Evolutionary conservation across 35 echinoderm and acorn worm species (phyloP).

Genomic region (Patiria miniata): DNA sequence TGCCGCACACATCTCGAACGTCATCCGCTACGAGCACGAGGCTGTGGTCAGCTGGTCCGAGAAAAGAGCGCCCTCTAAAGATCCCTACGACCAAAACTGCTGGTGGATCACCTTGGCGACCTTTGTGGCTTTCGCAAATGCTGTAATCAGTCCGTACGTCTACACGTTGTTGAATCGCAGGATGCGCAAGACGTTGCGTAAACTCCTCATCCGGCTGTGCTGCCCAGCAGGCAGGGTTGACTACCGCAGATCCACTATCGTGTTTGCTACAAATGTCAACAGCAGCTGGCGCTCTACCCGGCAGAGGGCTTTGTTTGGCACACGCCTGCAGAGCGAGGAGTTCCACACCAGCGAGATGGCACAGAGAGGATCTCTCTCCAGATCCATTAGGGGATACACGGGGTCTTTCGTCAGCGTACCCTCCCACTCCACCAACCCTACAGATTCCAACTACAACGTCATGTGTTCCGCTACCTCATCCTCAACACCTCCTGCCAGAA

Average conservation of each 20-base stretch:
- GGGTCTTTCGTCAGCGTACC: too few species aligned
- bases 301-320: background rate
- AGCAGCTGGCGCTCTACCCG: background rate
- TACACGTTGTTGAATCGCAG: background rate
- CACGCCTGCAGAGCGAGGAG: background rate
- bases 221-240: background rate
- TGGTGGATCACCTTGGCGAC: background rate
- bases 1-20: background rate
- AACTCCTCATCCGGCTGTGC: conserved; percentile 2
- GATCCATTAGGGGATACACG: too few species aligned
- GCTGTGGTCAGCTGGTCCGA: background rate
- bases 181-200: background rate
- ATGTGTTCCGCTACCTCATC: too few species aligned
- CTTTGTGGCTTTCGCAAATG: background rate
- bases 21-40: background rate
- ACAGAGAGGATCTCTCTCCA: background rate
- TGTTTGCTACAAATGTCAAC: background rate
- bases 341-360: background rate
- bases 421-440: too few species aligned
- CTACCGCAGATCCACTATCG: background rate
- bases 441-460: too few species aligned
- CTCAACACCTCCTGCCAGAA: too few species aligned
- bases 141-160: background rate
- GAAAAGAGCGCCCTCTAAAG: background rate
- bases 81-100: background rate